Conservation (phyloP, 1,140 invertebrate species). For the Leptopilina clavipes region DNA sequence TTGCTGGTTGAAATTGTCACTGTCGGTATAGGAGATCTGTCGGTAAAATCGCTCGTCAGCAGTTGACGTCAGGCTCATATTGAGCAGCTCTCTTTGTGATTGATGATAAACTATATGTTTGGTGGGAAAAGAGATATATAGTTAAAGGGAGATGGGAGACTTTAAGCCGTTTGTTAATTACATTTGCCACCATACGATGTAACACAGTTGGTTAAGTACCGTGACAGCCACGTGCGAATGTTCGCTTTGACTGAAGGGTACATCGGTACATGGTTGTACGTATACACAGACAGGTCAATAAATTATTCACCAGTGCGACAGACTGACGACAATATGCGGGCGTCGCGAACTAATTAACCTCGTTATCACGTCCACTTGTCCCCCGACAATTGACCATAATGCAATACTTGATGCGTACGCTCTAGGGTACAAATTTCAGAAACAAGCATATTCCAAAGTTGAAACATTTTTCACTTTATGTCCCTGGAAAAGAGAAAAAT, state of each 20-base stretch:
- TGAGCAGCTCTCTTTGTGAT: background rate
- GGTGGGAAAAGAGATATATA: background rate
- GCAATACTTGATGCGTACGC: conserved; percentile 20
- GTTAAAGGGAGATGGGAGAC: conserved; percentile 7
- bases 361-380: conserved; percentile 43
- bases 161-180: conserved; percentile 40
- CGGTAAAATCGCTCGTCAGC: no score
- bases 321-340: conserved; percentile 28
- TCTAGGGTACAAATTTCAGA: background rate
- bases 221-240: conserved; percentile 31
- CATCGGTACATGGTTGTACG: conserved; percentile 37
- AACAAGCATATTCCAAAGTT: background rate
- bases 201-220: conserved; percentile 25
- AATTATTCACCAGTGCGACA: conserved; percentile 49
- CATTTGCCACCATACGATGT: background rate
- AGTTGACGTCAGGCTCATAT: background rate
- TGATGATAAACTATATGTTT: background rate
- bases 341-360: conserved; percentile 46
- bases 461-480: background rate
- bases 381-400: conserved; percentile 38
- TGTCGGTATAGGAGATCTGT: no score
- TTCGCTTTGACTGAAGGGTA: conserved; percentile 25
- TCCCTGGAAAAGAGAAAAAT: no score
- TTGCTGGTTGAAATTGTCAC: no score
- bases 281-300: conserved; percentile 37